Conservation (phyloP, 2,888 invertebrate species). For the Archips xylosteana region DNA sequence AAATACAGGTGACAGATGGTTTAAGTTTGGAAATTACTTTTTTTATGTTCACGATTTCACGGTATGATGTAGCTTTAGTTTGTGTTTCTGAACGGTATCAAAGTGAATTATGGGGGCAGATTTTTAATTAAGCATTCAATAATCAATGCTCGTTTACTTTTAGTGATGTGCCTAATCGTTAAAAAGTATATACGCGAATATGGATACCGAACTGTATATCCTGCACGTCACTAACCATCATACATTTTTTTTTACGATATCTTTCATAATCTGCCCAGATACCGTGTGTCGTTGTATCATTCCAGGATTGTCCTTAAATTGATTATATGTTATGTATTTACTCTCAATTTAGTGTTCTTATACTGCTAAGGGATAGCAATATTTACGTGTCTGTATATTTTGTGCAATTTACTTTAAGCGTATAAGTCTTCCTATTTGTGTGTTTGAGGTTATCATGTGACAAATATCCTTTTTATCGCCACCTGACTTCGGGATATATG, state of each 20-base stretch:
- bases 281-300: conserved; percentile 22
- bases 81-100: not conserved
- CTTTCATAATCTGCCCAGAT: not conserved
- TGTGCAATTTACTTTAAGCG: conserved; percentile 57
- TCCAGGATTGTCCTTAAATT: conserved; percentile 40
- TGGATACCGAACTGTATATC: no score
- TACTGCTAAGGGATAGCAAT: conserved; percentile 46
- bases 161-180: no score
- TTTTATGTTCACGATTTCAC: conserved; percentile 15
- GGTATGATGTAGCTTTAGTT: not conserved
- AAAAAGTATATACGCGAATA: no score
- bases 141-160: no score
- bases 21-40: conserved; percentile 24
- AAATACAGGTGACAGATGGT: not conserved
- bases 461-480: not conserved
- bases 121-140: not conserved
- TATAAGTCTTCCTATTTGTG: conserved; percentile 53
- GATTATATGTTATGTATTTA: conserved; percentile 12
- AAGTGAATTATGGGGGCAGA: not conserved
- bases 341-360: conserved; percentile 23
- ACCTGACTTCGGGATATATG: no score
- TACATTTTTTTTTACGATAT: not conserved
- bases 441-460: conserved; percentile 21
- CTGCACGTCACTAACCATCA: no score
- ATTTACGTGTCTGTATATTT: conserved; percentile 63